Base-by-base conservation (phyloP, 2,888 invertebrate species). In the Scaptomyza cyrtandrae region DNA sequence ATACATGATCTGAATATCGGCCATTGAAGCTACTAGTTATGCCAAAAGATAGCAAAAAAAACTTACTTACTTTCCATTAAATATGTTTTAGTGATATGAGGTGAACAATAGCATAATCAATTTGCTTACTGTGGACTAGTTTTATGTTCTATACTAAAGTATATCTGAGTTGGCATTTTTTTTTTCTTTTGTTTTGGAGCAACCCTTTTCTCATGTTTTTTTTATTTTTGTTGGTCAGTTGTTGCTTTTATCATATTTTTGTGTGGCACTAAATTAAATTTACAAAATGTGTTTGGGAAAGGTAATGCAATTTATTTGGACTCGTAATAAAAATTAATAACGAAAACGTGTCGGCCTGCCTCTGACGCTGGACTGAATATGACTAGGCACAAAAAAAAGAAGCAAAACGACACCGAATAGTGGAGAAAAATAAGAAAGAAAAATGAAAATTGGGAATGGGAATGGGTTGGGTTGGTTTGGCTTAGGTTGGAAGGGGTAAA, bases 241-340 rank as follows among this genome's bases (percentile, higher is more conserved):
- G 45, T 50, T 65, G 60, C 24, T 44, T 56, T 44, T 37, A 10
- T 10, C 1, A 50, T 49, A 16, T 61, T 27, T 31, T 6, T 45
- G 33, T 7, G 63, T 48, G 49, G 48, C 41, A 60, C 50, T 66
- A 82, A 82, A 82, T 82, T 84, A 72, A 86, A 86, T 83, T 83
- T 86, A 71, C 67, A 66, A 81, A 83, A 83, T 86, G 75, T 67
- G 64, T 71, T 67, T 49, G 43, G 16, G 4, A 41, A 67, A 76
- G 67, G 71, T 71, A 80, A 80, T 84, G 83, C 83, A 82, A 80
- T 86, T 82, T 86, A 83, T 83, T 83, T 65, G 78, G 79, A 79
- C 69, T 76, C 60, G 73, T 85, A 88, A 90, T 90, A 89, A 90
- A 90, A 90, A 88, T 90, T 90, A 90, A 90, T 90, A 90, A 83